phyloP scores from a whole-genome alignment of 2,113 vertebrate genomes.

The Brevimyrus niger region DNA sequence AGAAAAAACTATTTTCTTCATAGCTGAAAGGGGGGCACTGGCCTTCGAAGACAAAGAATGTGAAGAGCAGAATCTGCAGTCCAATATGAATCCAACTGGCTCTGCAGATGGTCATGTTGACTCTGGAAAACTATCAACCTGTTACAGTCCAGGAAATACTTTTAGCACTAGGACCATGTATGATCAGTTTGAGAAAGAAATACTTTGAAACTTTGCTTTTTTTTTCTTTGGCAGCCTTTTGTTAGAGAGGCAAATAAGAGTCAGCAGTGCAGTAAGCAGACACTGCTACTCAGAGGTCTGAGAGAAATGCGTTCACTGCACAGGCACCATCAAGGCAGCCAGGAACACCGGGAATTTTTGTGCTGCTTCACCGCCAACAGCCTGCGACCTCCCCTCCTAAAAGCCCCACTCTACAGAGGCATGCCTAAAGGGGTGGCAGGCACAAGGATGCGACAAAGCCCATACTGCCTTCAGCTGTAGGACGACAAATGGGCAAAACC shows the following conservation, averaged over 20 bases:
- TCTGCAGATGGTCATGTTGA: conserved; percentile 53
- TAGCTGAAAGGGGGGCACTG: conserved; percentile 21
- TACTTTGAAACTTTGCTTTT: conserved; percentile 40
- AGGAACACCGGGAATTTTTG: conserved; percentile 45
- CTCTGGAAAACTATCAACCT: conserved; percentile 39
- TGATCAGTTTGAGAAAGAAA: conserved; percentile 42
- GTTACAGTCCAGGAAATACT: conserved; percentile 51
- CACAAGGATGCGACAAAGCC: conserved; percentile 26
- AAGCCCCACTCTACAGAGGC: conserved; percentile 32
- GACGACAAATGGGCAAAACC: conserved; percentile 31
- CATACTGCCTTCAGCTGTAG: conserved; percentile 16
- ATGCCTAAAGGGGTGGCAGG: conserved; percentile 12
- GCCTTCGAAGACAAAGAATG: conserved; percentile 37
- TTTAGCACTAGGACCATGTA: conserved; percentile 72
- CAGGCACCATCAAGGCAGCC: conserved; percentile 44
- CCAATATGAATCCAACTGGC: conserved; percentile 39
- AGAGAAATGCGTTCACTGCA: conserved; percentile 53
- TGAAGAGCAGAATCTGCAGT: conserved; percentile 26
- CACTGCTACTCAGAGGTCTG: conserved; percentile 45
- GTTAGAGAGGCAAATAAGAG: conserved; percentile 65
- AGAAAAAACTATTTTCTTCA: conserved; percentile 22
- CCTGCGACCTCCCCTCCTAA: conserved; percentile 16
- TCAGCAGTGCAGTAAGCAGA: conserved; percentile 60
- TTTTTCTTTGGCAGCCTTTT: conserved; percentile 48
- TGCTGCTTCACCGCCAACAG: conserved; percentile 26